These are phyloP conservation scores for Cyrtorhinus lividipennis DNA, from an alignment of 1,140 invertebrate genomes.

Conservation along the genomic window DNA sequence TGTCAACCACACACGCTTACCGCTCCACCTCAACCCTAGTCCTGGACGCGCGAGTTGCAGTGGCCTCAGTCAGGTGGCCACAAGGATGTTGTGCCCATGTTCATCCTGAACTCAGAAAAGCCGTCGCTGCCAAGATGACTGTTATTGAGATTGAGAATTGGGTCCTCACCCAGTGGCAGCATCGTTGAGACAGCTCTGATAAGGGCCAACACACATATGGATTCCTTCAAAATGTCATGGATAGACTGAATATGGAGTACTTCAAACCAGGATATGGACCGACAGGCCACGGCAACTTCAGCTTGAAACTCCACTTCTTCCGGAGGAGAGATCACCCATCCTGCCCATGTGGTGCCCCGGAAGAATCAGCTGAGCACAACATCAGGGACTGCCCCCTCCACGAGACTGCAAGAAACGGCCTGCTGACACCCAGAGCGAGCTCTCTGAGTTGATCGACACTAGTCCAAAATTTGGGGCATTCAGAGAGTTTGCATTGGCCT, in stretches of 20 bases:
- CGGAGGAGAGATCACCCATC: neutral
- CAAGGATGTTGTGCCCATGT: neutral
- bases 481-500: too few species aligned
- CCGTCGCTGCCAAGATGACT: neutral
- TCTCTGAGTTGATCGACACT: too few species aligned
- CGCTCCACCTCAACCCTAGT: neutral
- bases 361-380: neutral
- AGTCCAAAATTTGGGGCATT: too few species aligned
- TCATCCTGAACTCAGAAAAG: neutral
- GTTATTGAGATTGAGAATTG: constrained; percentile 6
- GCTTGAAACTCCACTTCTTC: neutral
- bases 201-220: neutral
- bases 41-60: neutral
- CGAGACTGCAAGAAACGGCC: too few species aligned
- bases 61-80: neutral
- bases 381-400: neutral
- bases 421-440: too few species aligned
- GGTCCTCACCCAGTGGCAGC: neutral
- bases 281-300: constrained; percentile 6
- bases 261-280: neutral
- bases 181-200: neutral
- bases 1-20: neutral
- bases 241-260: neutral
- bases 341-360: neutral
- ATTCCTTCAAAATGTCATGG: neutral